These are phyloP conservation scores for Micrasema longulum DNA, from an alignment of 1,140 invertebrate genomes.

Conservation along the genomic window DNA sequence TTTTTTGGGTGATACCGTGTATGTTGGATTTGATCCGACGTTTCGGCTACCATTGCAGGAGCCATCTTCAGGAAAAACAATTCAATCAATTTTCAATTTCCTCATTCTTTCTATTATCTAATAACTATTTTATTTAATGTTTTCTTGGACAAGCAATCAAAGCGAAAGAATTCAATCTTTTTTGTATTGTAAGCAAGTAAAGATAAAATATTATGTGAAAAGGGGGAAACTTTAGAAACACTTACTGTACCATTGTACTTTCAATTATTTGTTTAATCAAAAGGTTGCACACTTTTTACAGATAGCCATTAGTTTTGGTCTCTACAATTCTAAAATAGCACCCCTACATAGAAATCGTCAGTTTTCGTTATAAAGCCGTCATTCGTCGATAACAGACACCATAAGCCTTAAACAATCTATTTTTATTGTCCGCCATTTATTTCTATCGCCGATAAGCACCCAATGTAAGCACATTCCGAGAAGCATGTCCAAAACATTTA, in stretches of 20 bases:
- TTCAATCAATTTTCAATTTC: too few species aligned
- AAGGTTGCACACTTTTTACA: background rate
- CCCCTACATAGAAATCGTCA: too few species aligned
- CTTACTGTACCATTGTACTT: background rate
- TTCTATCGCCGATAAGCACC: constrained; percentile 35
- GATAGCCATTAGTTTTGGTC: background rate
- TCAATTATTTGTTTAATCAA: background rate
- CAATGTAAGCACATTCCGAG: constrained; percentile 26
- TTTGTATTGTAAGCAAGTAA: background rate
- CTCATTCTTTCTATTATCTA: too few species aligned
- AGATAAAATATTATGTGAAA: background rate
- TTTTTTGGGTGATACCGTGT: too few species aligned
- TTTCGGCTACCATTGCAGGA: too few species aligned
- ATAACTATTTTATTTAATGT: too few species aligned
- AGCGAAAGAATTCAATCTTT: background rate
- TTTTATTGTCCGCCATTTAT: constrained; percentile 33
- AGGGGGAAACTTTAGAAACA: background rate
- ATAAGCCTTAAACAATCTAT: constrained; percentile 35
- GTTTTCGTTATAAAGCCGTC: constrained; percentile 29
- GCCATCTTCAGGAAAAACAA: too few species aligned
- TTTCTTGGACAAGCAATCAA: too few species aligned
- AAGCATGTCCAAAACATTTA: background rate
- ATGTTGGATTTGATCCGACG: too few species aligned
- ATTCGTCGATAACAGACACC: constrained; percentile 35
- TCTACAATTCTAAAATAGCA: background rate